Percentiles rank a stretch among this genome's conserved stretches.
Conservation (phyloP, 2,888 invertebrate species). For the Thecocarcelia acutangulata region DNA sequence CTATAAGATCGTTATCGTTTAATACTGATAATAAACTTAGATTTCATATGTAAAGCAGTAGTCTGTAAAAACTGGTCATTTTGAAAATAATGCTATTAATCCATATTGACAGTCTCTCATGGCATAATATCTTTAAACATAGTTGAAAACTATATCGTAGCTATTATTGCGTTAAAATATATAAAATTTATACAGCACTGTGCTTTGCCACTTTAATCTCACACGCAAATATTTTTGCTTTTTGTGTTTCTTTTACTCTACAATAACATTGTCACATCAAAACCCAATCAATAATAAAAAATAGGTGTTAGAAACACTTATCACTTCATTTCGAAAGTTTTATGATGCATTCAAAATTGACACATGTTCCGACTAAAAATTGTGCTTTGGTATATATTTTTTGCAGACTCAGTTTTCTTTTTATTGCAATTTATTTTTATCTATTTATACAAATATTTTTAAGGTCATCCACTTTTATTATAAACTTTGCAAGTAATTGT, state of each 20-base stretch:
- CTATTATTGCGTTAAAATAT: no score
- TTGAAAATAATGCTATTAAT: no score
- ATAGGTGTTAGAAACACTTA: slow-evolving; percentile 59
- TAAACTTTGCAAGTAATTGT: slow-evolving; percentile 61
- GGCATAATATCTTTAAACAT: no score
- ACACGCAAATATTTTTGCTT: no score
- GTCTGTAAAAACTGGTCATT: no score
- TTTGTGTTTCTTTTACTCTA: not conserved
- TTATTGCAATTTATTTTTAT: slow-evolving; percentile 23
- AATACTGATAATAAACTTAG: no score
- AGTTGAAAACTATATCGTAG: no score
- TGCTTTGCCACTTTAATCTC: no score
- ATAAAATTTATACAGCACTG: no score
- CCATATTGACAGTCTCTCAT: no score
- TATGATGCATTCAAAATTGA: slow-evolving; percentile 65
- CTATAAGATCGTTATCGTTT: no score
- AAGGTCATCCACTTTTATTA: slow-evolving; percentile 61
- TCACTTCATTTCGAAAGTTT: slow-evolving; percentile 60
- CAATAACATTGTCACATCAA: not conserved
- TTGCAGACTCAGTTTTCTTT: slow-evolving; percentile 1
- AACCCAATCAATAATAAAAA: slow-evolving; percentile 32
- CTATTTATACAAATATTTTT: slow-evolving; percentile 21
- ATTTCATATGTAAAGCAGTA: no score
- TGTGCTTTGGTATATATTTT: slow-evolving; percentile 13
- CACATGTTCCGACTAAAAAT: slow-evolving; percentile 47